These are phyloP conservation scores for Neomicropteryx cornuta DNA, from an alignment of 1,140 invertebrate species.

Conservation along the genomic window DNA sequence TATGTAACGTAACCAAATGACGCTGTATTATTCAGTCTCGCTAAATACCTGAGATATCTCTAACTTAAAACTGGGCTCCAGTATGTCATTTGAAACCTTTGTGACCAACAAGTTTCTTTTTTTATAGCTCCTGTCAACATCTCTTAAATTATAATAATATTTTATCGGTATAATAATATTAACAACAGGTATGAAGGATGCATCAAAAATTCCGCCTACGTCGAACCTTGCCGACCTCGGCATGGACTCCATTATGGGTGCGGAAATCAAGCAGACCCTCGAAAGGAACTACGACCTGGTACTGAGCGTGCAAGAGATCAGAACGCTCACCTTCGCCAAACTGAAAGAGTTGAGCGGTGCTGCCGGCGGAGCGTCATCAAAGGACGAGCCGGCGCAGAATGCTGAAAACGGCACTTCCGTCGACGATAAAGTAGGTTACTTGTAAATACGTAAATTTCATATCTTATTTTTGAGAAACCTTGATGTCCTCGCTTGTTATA, in stretches of 20 bases:
- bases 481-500: too few relatives aligned
- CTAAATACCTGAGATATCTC: too few relatives aligned
- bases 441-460: too few relatives aligned
- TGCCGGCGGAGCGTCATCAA: conserved; percentile 17
- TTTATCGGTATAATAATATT: too few relatives aligned
- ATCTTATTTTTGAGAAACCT: too few relatives aligned
- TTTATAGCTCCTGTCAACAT: too few relatives aligned
- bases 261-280: conserved; percentile 93
- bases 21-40: too few relatives aligned
- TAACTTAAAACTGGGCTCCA: too few relatives aligned
- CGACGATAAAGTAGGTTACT: conserved; percentile 10
- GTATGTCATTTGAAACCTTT: too few relatives aligned
- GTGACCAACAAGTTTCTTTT: too few relatives aligned
- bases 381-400: conserved; percentile 10
- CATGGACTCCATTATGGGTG: conserved; percentile 96
- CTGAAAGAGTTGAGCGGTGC: conserved; percentile 51
- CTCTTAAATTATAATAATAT: too few relatives aligned
- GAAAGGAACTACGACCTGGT: conserved; percentile 86
- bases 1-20: too few relatives aligned
- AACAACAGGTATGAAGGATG: conserved; percentile 67
- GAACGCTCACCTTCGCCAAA: conserved; percentile 63
- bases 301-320: conserved; percentile 82
- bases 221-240: conserved; percentile 83
- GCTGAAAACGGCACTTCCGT: conserved; percentile 15
- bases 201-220: conserved; percentile 58